These are phyloP conservation scores for Bufotes viridis DNA, from an alignment of 2,797 vertebrate genomes.

Conservation along the genomic window DNA sequence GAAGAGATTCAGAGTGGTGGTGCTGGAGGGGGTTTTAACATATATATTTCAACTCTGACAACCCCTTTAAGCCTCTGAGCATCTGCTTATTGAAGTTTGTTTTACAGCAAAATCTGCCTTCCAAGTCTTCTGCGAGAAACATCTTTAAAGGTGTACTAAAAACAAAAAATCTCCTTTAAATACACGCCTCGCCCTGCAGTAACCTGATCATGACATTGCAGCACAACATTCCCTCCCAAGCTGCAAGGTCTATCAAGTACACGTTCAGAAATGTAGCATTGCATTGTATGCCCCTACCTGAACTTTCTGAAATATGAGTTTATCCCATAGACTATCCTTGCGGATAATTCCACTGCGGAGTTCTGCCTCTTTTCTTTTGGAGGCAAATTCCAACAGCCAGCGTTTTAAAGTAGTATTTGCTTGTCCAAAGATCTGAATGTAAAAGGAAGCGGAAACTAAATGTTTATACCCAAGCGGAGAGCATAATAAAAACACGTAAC, in stretches of 20 bases:
- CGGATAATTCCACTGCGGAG: conserved; percentile 88
- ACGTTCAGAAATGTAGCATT: not conserved
- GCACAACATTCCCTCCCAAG: not conserved
- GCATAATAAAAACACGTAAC: not conserved
- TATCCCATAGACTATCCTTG: conserved; percentile 95
- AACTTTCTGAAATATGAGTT: conserved; percentile 92
- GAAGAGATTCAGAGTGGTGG: too few relatives aligned
- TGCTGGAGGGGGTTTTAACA: too few relatives aligned
- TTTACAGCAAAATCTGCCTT: not conserved
- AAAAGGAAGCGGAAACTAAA: conserved; percentile 20
- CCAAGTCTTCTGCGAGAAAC: not conserved
- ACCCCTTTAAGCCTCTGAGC: not conserved
- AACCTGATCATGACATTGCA: not conserved
- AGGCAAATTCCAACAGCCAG: conserved; percentile 93
- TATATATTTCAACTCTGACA: too few relatives aligned
- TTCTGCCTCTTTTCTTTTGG: conserved; percentile 91
- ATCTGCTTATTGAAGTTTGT: not conserved
- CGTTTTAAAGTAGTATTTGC: conserved; percentile 89
- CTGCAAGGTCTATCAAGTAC: not conserved
- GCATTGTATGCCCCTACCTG: conserved; percentile 79
- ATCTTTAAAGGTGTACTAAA: not conserved
- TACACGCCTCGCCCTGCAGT: not conserved
- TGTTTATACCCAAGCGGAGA: not conserved
- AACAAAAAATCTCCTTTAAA: not conserved
- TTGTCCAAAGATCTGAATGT: conserved; percentile 87